A percentile compares a stretch with the other conserved stretches of the same genome.
Evolutionary conservation across 2,797 vertebrate species (phyloP).

Genomic region (Urosaurus nigricauda): DNA sequence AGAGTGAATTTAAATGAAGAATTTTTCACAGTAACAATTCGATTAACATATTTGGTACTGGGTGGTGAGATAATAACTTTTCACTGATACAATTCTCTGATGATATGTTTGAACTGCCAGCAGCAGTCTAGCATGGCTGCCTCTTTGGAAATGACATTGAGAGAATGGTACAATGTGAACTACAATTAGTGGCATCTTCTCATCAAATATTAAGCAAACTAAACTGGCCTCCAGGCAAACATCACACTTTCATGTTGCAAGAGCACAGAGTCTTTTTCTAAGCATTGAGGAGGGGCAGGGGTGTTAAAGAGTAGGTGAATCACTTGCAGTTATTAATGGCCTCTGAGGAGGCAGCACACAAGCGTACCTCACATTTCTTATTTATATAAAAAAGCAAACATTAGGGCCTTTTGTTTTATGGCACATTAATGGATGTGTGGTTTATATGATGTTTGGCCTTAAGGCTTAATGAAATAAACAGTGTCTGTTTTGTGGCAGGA

Average conservation of each 20-base stretch:
- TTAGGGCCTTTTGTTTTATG: not conserved
- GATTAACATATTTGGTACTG: too few species aligned
- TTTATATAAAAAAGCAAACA: not conserved
- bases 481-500: not conserved
- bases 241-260: not conserved
- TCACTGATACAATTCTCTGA: too few species aligned
- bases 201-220: not conserved
- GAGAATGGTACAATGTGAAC: not conserved
- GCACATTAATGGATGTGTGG: not conserved
- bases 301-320: not conserved
- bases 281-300: not conserved
- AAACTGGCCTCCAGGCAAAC: not conserved
- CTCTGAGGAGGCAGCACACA: not conserved
- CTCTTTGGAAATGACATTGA: not conserved
- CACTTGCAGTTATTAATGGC: not conserved
- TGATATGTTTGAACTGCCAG: too few species aligned
- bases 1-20: too few species aligned
- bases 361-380: not conserved
- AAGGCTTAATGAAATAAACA: not conserved
- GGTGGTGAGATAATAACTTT: too few species aligned
- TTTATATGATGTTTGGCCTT: not conserved
- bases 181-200: not conserved
- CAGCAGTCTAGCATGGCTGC: too few species aligned
- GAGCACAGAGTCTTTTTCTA: not conserved
- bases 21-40: too few species aligned